phyloP scores from a whole-genome alignment of 2,797 vertebrate genomes.

The Scolopax rusticola region DNA sequence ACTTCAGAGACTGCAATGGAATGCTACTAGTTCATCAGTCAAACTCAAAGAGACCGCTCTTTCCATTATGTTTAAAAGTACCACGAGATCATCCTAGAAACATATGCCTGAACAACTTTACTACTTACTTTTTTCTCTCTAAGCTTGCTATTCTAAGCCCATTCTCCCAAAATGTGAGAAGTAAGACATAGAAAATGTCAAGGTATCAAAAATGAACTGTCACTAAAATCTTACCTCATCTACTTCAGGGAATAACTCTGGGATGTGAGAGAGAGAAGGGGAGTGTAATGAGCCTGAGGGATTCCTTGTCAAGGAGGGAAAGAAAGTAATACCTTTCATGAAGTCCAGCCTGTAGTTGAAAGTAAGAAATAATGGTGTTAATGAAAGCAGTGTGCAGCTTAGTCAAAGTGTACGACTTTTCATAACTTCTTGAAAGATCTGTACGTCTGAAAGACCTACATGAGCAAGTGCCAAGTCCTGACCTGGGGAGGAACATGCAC shows the following conservation, averaged over 20 bases:
- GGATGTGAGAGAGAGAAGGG: not conserved
- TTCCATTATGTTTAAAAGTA: not conserved
- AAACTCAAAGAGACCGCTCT: not conserved
- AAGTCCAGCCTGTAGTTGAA: not conserved
- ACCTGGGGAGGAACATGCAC: not conserved
- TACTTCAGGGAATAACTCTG: not conserved
- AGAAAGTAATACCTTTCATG: not conserved
- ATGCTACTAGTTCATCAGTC: not conserved
- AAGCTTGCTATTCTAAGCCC: not conserved
- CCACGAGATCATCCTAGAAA: not conserved
- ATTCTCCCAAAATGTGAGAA: not conserved
- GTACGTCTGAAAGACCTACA: not conserved
- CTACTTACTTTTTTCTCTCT: not conserved
- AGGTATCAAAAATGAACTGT: not conserved
- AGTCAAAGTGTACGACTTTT: not conserved
- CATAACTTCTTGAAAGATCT: not conserved
- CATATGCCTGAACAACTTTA: not conserved
- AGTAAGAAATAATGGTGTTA: not conserved
- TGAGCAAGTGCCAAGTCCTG: not conserved
- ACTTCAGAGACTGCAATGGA: not conserved
- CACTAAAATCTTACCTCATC: not conserved
- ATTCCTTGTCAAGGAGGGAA: not conserved
- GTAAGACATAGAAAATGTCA: not conserved
- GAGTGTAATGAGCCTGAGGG: not conserved
- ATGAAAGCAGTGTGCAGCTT: not conserved